phyloP scores from a whole-genome alignment of 2,797 vertebrate species.

The Sebastes diaconus region DNA sequence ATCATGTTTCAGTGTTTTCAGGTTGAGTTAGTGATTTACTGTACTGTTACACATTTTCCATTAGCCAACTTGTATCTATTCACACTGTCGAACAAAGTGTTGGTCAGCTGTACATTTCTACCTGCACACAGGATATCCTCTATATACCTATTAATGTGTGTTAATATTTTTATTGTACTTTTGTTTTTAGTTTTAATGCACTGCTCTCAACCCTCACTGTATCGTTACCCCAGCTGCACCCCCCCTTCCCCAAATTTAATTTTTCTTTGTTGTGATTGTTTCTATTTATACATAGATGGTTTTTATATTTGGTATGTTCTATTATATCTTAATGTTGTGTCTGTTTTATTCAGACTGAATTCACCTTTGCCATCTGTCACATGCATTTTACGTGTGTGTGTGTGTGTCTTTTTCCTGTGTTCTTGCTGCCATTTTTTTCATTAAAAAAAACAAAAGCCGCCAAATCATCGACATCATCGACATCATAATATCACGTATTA shows the following conservation, averaged over 20 bases:
- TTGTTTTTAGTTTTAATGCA: conserved; percentile 72
- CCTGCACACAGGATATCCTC: conserved; percentile 56
- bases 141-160: conserved; percentile 63
- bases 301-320: conserved; percentile 72
- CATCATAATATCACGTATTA: background rate
- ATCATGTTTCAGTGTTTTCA: conserved; percentile 59
- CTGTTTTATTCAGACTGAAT: conserved; percentile 31
- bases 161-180: conserved; percentile 75
- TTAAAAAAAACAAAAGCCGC: conserved; percentile 6
- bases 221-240: conserved; percentile 39
- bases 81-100: conserved; percentile 54
- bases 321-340: conserved; percentile 58
- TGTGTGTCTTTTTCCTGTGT: background rate
- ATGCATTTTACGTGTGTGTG: background rate
- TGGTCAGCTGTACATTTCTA: conserved; percentile 65
- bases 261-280: conserved; percentile 64
- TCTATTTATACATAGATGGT: conserved; percentile 70
- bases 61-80: conserved; percentile 40
- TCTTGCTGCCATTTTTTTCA: conserved; percentile 18
- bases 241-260: background rate
- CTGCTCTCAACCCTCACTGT: conserved; percentile 75
- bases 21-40: conserved; percentile 58
- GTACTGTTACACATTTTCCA: conserved; percentile 65
- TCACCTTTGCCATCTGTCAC: conserved; percentile 27
- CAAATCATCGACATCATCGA: background rate